Evolutionary conservation across 2,797 vertebrate species (phyloP).

Genomic region (Peromyscus eremicus): DNA sequence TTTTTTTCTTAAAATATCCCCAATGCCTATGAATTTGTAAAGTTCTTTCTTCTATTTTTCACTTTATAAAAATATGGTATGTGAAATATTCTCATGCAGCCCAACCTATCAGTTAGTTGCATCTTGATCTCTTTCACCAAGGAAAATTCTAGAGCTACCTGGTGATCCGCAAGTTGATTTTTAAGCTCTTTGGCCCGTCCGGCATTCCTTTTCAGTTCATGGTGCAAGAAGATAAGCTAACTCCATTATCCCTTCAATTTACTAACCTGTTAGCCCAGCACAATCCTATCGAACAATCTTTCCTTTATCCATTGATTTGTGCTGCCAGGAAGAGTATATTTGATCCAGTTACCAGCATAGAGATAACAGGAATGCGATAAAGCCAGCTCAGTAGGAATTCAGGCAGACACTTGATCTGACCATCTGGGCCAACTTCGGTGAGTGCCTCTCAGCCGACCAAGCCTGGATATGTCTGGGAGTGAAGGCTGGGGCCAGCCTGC

Average conservation of each 20-base stretch:
- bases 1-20: neutral
- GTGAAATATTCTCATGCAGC: neutral
- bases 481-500: neutral
- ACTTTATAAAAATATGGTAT: neutral
- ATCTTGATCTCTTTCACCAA: neutral
- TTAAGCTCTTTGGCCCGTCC: neutral
- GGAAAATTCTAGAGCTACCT: neutral
- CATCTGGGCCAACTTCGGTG: conserved; percentile 1
- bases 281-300: neutral
- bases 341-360: neutral
- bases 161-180: neutral
- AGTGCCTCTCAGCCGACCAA: neutral
- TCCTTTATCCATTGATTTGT: neutral
- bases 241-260: neutral
- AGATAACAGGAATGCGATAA: neutral
- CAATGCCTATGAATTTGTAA: neutral
- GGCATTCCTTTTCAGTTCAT: neutral
- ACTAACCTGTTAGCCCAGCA: neutral
- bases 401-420: conserved; percentile 46
- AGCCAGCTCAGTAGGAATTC: neutral
- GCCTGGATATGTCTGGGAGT: neutral
- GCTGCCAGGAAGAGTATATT: neutral
- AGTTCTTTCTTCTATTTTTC: neutral
- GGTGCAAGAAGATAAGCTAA: neutral
- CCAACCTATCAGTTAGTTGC: too few relatives aligned